These are phyloP conservation scores for Melanostoma scalare DNA, from an alignment of 2,888 invertebrate genomes.

Conservation along the genomic window DNA sequence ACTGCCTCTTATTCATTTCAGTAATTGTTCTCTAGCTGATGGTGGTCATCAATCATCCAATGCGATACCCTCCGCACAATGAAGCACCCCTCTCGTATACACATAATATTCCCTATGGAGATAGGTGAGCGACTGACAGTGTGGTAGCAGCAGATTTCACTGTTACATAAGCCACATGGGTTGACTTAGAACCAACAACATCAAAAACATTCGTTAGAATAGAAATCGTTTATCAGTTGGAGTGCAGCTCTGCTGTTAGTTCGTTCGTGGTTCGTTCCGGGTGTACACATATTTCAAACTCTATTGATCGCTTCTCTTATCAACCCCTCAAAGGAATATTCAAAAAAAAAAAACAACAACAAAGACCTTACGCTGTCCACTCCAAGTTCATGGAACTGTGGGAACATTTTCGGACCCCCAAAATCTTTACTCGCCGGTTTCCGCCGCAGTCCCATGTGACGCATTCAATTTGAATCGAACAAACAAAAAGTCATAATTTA, in stretches of 20 bases:
- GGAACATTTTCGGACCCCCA: slow-evolving; percentile 61
- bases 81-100: slow-evolving; percentile 5
- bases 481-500: slow-evolving; percentile 55
- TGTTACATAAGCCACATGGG: not conserved
- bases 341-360: slow-evolving; percentile 45
- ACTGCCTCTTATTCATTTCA: slow-evolving; percentile 25
- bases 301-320: slow-evolving; percentile 47
- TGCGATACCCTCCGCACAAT: slow-evolving; percentile 42
- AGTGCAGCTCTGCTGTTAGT: slow-evolving; percentile 52
- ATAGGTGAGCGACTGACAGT: slow-evolving; percentile 43
- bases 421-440: slow-evolving; percentile 56
- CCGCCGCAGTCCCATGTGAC: slow-evolving; percentile 61
- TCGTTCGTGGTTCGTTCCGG: slow-evolving; percentile 42
- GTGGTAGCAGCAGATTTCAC: slow-evolving; percentile 5
- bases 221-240: slow-evolving; percentile 52
- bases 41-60: slow-evolving; percentile 69
- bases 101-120: slow-evolving; percentile 39
- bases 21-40: slow-evolving; percentile 55
- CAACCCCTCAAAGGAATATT: slow-evolving; percentile 4
- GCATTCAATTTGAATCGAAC: slow-evolving; percentile 63
- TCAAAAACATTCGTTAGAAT: slow-evolving; percentile 30
- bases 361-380: slow-evolving; percentile 42
- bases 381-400: slow-evolving; percentile 70
- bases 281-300: slow-evolving; percentile 20
- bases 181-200: not conserved